Evolutionary conservation across 2,888 invertebrate genomes (phyloP).

Genomic region (Acleris holmiana): DNA sequence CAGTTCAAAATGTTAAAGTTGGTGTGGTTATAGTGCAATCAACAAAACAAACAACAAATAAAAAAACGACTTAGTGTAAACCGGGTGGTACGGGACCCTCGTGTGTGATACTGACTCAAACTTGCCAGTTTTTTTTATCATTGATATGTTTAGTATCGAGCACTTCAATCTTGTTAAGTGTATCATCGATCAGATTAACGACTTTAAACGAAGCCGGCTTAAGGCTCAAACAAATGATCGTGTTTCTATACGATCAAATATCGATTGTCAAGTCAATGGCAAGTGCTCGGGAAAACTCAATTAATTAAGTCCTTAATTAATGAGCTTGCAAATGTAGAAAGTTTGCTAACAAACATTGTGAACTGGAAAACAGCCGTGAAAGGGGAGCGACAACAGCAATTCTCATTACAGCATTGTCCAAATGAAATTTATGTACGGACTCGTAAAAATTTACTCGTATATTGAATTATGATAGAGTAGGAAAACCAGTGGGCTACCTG

Average conservation of each 20-base stretch:
- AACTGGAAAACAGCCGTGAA: constrained; percentile 34
- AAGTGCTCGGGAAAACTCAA: constrained; percentile 12
- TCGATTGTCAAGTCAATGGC: constrained; percentile 13
- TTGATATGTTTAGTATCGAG: neutral
- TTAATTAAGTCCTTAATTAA: constrained; percentile 33
- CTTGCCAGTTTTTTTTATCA: too few relatives aligned
- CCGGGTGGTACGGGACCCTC: too few relatives aligned
- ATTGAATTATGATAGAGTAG: neutral
- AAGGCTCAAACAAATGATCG: neutral
- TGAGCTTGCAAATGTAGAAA: constrained; percentile 30
- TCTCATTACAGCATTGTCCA: constrained; percentile 29
- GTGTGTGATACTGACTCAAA: too few relatives aligned
- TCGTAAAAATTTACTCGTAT: constrained; percentile 8
- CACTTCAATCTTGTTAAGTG: constrained; percentile 4
- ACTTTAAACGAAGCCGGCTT: constrained; percentile 1
- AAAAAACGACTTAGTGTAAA: too few relatives aligned
- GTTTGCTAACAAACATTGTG: constrained; percentile 26
- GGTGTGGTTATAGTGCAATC: too few relatives aligned
- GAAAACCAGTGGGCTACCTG: too few relatives aligned
- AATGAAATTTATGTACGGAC: constrained; percentile 29
- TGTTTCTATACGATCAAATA: constrained; percentile 13
- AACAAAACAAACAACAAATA: too few relatives aligned
- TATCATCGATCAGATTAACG: constrained; percentile 2
- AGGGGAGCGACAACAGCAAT: constrained; percentile 24
- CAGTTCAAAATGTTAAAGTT: too few relatives aligned